Conservation (phyloP, 2,888 invertebrate species). For the Leptopilina drosophilae region DNA sequence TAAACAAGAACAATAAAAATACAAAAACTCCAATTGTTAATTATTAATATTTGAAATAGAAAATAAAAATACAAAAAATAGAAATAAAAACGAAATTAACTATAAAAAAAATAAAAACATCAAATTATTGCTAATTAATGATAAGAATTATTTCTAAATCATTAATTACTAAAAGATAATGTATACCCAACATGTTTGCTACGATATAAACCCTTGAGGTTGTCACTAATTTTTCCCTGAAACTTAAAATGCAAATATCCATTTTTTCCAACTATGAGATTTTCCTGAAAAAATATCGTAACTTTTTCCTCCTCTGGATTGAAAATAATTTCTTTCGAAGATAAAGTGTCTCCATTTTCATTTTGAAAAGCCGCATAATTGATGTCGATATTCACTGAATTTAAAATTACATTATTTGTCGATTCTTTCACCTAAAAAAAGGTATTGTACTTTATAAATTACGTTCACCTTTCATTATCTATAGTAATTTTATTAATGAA, state of each 20-base stretch:
- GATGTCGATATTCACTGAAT: conserved; percentile 87
- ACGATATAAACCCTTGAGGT: conserved; percentile 95
- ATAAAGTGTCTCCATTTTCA: conserved; percentile 76
- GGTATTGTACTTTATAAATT: not conserved
- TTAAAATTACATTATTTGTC: conserved; percentile 85
- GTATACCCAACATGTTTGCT: conserved; percentile 85
- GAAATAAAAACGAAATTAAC: too few relatives aligned
- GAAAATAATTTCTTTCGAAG: conserved; percentile 72
- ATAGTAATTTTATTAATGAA: too few relatives aligned
- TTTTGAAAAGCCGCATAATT: conserved; percentile 80
- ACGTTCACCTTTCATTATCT: too few relatives aligned
- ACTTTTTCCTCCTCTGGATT: conserved; percentile 83
- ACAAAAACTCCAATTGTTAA: too few relatives aligned
- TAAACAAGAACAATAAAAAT: not conserved
- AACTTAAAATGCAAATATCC: conserved; percentile 83
- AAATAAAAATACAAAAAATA: too few relatives aligned
- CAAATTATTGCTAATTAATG: not conserved
- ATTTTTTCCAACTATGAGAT: conserved; percentile 80
- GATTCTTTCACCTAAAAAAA: conserved; percentile 80
- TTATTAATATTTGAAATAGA: not conserved
- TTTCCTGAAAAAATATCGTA: conserved; percentile 81
- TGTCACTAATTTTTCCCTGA: conserved; percentile 91
- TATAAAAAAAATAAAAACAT: not conserved
- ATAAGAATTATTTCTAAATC: too few relatives aligned
- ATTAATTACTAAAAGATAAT: conserved; percentile 39